phyloP scores from a whole-genome alignment of 2,888 invertebrate genomes.

The Drosophila neutralis region DNA sequence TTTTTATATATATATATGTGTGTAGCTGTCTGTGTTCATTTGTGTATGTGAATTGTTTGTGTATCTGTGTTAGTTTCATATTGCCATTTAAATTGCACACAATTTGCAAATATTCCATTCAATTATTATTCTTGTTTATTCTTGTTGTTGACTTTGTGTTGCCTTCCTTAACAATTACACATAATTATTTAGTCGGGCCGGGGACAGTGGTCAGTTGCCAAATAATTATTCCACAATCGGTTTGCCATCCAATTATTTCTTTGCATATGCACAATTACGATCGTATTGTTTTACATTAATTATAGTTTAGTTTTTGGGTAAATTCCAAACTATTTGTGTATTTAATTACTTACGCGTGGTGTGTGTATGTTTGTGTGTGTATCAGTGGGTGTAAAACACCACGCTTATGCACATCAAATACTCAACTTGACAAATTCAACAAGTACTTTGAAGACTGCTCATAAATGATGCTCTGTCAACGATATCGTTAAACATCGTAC shows the following conservation, averaged over 20 bases:
- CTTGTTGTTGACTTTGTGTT: conserved; percentile 32
- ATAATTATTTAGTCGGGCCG: conserved; percentile 21
- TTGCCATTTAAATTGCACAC: conserved; percentile 36
- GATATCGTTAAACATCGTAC: background rate
- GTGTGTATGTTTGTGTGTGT: background rate
- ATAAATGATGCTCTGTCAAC: background rate
- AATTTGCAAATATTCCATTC: conserved; percentile 53
- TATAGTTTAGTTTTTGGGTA: conserved; percentile 45
- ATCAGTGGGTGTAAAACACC: background rate
- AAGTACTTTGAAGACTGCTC: background rate
- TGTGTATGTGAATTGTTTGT: conserved; percentile 9
- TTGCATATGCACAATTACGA: conserved; percentile 49
- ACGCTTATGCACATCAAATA: conserved; percentile 1
- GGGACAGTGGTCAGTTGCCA: conserved; percentile 10
- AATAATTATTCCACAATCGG: conserved; percentile 31
- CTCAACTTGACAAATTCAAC: background rate
- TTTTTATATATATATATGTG: conserved; percentile 39
- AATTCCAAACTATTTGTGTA: conserved; percentile 44
- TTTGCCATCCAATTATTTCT: conserved; percentile 18
- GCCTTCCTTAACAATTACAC: conserved; percentile 30
- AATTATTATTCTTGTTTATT: conserved; percentile 25
- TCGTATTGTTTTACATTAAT: conserved; percentile 13
- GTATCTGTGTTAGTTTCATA: conserved; percentile 8
- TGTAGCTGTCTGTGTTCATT: conserved; percentile 5
- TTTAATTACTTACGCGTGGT: conserved; percentile 32